A percentile compares a stretch with the other conserved stretches of the same genome.
Evolutionary conservation across 2,888 invertebrate species (phyloP).

Genomic region (Plebejus anna): DNA sequence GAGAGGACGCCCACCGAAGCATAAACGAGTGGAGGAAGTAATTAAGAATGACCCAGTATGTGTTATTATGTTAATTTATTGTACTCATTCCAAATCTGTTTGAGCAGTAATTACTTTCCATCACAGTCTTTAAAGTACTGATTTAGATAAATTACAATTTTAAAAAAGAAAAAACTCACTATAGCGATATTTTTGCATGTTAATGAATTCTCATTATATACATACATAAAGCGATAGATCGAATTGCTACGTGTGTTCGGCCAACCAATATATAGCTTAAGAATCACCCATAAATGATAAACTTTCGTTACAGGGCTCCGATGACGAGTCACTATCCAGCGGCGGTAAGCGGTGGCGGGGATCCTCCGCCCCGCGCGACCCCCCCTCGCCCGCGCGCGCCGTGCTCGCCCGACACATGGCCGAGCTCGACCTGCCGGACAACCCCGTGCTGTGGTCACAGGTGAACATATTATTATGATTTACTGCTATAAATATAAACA

Average conservation of each 20-base stretch:
- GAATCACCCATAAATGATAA: background rate
- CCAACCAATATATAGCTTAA: no score
- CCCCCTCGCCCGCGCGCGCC: constrained; percentile 39
- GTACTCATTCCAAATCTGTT: no score
- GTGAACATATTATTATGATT: constrained; percentile 40
- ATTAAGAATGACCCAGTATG: constrained; percentile 59
- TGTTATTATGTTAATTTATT: constrained; percentile 20
- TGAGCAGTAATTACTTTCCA: background rate
- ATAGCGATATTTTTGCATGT: no score
- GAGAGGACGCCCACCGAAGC: constrained; percentile 68
- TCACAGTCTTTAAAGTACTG: background rate
- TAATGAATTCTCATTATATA: no score
- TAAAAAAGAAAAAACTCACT: no score
- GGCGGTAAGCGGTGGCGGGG: constrained; percentile 56
- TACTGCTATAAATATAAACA: no score
- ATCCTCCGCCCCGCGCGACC: constrained; percentile 83
- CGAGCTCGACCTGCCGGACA: constrained; percentile 53
- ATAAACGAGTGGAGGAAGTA: constrained; percentile 66
- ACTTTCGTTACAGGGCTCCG: constrained; percentile 51
- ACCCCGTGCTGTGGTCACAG: constrained; percentile 61
- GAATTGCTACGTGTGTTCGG: no score
- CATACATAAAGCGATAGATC: no score
- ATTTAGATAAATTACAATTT: background rate
- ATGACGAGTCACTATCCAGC: constrained; percentile 67
- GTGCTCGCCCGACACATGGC: constrained; percentile 48